These are phyloP conservation scores for Gadopsis marmoratus DNA, from an alignment of 2,797 vertebrate species.

Conservation along the genomic window DNA sequence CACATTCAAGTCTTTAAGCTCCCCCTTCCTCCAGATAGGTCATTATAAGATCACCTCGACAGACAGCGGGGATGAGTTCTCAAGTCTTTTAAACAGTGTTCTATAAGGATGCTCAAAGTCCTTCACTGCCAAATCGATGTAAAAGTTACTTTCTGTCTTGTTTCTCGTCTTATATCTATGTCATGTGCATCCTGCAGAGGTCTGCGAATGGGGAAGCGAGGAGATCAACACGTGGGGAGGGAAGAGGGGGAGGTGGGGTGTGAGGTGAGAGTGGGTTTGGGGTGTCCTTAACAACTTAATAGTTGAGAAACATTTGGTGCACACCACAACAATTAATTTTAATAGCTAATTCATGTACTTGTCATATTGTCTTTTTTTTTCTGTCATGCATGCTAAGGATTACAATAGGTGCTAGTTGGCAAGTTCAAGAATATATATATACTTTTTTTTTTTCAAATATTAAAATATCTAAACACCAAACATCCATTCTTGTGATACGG, in stretches of 20 bases:
- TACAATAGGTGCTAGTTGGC: constrained; percentile 96
- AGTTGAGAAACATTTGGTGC: constrained; percentile 99
- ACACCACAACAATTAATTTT: constrained; percentile 97
- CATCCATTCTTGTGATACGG: constrained; percentile 99
- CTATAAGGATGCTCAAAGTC: constrained; percentile 91
- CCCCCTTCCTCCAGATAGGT: constrained; percentile 93
- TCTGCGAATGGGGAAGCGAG: constrained; percentile 96
- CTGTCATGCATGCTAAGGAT: constrained; percentile 99
- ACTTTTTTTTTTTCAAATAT: constrained; percentile 88
- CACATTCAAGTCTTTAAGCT: constrained; percentile 99
- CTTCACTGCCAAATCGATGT: constrained; percentile 88
- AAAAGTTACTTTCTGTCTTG: constrained; percentile 78
- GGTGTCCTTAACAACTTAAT: constrained; percentile 86
- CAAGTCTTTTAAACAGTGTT: constrained; percentile 98
- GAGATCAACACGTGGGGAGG: constrained; percentile 80
- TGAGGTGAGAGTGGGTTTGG: constrained; percentile 65
- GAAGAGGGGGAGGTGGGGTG: constrained; percentile 6
- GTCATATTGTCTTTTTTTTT: constrained; percentile 83
- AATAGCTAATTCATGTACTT: constrained; percentile 89
- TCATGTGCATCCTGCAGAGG: constrained; percentile 95
- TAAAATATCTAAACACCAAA: constrained; percentile 99
- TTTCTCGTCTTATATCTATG: constrained; percentile 72
- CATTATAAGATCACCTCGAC: constrained; percentile 80
- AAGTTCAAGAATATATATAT: constrained; percentile 90
- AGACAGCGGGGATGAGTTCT: constrained; percentile 91